Percentiles rank a stretch among this genome's conserved stretches.
Evolutionary conservation across 1,140 invertebrate species (phyloP).

Genomic region (Homalodisca vitripennis): DNA sequence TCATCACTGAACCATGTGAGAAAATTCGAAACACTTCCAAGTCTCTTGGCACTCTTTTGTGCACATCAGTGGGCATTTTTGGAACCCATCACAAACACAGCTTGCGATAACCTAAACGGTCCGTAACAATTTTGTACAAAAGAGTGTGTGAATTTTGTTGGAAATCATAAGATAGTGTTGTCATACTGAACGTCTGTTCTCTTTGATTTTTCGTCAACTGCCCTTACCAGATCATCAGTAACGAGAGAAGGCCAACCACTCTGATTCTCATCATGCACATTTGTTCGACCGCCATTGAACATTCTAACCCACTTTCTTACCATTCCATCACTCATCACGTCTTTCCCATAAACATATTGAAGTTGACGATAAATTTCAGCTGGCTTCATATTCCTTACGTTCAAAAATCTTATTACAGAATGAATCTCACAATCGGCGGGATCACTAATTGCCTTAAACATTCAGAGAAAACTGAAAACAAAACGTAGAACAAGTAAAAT

Average conservation of each 20-base stretch:
- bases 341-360: neutral
- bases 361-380: neutral
- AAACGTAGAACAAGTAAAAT: too few species aligned
- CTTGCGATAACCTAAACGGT: neutral
- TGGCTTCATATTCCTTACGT: neutral
- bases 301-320: neutral
- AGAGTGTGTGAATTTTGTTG: neutral
- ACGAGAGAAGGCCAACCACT: neutral
- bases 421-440: neutral
- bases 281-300: neutral
- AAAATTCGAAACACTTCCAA: neutral
- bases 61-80: neutral
- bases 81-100: too few species aligned
- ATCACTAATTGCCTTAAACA: neutral
- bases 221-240: neutral
- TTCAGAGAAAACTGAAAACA: neutral
- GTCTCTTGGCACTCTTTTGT: neutral
- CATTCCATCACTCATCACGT: neutral
- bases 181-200: neutral
- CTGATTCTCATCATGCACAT: neutral
- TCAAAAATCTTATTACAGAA: neutral
- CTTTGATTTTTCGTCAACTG: neutral
- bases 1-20: conserved; percentile 1
- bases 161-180: neutral
- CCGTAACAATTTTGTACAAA: neutral